Percentiles rank a stretch among this genome's conserved stretches.
Evolutionary conservation across 2,113 vertebrate species (phyloP).

Genomic region (Corythaeola cristata): DNA sequence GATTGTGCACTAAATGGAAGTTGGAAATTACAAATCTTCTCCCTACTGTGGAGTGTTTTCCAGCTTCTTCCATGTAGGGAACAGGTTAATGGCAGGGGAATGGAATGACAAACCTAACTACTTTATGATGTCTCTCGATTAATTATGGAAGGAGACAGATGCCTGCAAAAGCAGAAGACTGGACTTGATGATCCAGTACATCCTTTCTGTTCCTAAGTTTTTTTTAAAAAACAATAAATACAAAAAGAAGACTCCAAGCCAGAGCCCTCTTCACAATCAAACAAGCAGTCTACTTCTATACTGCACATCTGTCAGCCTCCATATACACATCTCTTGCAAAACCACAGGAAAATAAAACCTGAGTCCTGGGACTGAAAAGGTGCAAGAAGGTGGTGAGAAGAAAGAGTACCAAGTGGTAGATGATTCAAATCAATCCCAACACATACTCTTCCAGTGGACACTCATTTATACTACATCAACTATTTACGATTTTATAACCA

Average conservation of each 20-base stretch:
- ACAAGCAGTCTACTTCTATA: neutral
- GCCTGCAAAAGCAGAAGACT: neutral
- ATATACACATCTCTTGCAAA: neutral
- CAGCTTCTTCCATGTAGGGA: neutral
- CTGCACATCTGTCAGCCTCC: neutral
- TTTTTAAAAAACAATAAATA: neutral
- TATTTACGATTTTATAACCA: neutral
- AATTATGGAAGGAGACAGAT: neutral
- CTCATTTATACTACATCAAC: neutral
- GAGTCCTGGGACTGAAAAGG: neutral
- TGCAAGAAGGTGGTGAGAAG: neutral
- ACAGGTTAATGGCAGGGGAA: neutral
- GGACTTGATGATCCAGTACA: neutral
- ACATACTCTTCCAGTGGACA: neutral
- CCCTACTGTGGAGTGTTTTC: neutral
- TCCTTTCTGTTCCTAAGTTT: neutral
- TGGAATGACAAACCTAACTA: neutral
- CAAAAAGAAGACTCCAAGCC: neutral
- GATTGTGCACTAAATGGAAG: neutral
- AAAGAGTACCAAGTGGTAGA: neutral
- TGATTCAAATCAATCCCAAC: neutral
- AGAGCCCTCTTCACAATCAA: neutral
- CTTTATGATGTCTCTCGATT: neutral
- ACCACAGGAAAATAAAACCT: neutral
- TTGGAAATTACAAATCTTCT: neutral